Evolutionary conservation across 1,140 invertebrate species (phyloP).

Genomic region (Penaeus indicus): DNA sequence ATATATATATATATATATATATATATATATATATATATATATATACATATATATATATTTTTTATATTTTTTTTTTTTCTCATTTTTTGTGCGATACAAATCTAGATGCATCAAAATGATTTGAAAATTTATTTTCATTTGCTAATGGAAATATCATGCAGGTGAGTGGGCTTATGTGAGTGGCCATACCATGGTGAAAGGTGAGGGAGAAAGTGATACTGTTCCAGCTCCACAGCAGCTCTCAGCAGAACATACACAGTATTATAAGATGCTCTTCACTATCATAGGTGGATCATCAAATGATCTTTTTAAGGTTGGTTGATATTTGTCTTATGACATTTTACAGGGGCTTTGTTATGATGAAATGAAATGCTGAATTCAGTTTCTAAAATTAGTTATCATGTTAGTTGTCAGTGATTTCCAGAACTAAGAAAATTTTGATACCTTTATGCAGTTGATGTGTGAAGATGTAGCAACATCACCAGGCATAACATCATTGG

Average conservation of each 20-base stretch:
- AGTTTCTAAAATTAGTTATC: too few species aligned
- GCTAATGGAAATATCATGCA: not conserved
- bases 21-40: too few species aligned
- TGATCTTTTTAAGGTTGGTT: conserved; percentile 55
- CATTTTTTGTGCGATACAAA: too few species aligned
- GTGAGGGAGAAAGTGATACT: conserved; percentile 37
- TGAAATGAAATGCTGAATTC: too few species aligned
- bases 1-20: too few species aligned
- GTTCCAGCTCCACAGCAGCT: conserved; percentile 39
- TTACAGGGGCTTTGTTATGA: conserved; percentile 34
- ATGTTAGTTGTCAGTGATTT: not conserved
- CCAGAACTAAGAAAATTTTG: conserved; percentile 2
- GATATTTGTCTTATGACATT: not conserved
- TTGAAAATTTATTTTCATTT: too few species aligned
- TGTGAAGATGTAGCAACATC: conserved; percentile 54
- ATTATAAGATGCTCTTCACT: conserved; percentile 51
- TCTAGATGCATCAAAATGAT: too few species aligned
- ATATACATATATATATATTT: too few species aligned
- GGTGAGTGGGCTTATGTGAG: conserved; percentile 52
- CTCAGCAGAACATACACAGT: conserved; percentile 42
- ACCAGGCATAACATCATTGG: conserved; percentile 53
- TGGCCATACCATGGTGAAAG: conserved; percentile 50
- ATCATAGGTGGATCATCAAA: conserved; percentile 50
- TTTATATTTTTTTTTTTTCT: too few species aligned
- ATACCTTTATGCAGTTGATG: conserved; percentile 1